A percentile compares a stretch with the other conserved stretches of the same genome.
Evolutionary conservation across 2,113 vertebrate genomes (phyloP).

Genomic region (Glaucomys volans): DNA sequence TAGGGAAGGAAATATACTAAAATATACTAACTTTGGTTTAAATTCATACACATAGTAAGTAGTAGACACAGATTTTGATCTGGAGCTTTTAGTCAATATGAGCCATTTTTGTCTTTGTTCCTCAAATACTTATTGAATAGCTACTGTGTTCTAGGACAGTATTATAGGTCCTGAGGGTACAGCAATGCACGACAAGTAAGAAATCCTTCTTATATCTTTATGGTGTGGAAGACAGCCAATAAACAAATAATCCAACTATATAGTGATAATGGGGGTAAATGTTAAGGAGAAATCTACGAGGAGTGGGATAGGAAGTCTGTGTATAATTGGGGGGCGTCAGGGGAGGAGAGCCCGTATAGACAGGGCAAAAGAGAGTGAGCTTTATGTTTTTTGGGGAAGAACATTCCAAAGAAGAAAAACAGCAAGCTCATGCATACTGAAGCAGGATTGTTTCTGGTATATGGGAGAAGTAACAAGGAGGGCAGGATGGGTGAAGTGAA

Average conservation of each 20-base stretch:
- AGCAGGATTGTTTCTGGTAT: neutral
- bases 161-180: neutral
- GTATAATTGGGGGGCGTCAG: neutral
- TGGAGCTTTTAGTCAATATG: neutral
- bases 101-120: neutral
- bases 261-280: neutral
- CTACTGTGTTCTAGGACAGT: neutral
- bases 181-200: neutral
- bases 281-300: neutral
- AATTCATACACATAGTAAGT: neutral
- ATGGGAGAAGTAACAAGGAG: neutral
- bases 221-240: neutral
- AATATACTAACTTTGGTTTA: conserved; percentile 2
- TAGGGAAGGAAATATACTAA: neutral
- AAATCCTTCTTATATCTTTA: neutral
- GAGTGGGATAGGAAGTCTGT: neutral
- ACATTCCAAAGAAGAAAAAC: neutral
- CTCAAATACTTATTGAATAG: neutral
- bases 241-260: neutral
- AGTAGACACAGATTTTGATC: conserved; percentile 39
- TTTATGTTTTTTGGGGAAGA: neutral
- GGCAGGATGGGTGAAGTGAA: neutral
- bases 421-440: neutral
- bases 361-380: neutral
- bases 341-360: neutral